phyloP scores from a whole-genome alignment of 2,113 vertebrate genomes.

The Oceanites oceanicus region DNA sequence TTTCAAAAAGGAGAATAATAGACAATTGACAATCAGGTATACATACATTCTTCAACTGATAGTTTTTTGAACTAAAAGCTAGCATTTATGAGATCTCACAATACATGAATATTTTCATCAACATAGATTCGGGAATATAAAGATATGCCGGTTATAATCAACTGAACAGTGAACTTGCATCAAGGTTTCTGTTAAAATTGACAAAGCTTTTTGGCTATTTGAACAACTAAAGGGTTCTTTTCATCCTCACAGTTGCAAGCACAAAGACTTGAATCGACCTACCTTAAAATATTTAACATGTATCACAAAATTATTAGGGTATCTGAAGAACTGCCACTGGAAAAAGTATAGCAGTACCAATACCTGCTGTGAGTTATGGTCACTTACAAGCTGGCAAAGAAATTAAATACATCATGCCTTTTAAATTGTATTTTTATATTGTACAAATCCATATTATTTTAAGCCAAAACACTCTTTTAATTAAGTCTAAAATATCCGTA shows the following conservation, averaged over 20 bases:
- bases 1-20: not conserved
- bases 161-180: not conserved
- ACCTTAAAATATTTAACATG: not conserved
- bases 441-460: not conserved
- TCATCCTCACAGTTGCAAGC: not conserved
- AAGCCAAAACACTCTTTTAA: not conserved
- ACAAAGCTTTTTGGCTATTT: not conserved
- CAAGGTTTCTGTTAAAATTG: not conserved
- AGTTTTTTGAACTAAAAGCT: not conserved
- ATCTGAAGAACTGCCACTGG: not conserved
- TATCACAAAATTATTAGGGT: not conserved
- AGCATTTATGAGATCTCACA: not conserved
- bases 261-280: not conserved
- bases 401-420: not conserved
- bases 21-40: not conserved
- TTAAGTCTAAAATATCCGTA: not conserved
- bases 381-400: not conserved
- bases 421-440: not conserved
- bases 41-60: not conserved
- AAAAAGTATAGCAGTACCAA: not conserved
- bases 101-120: not conserved
- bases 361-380: not conserved
- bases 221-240: not conserved
- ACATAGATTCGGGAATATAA: not conserved
- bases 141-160: not conserved